phyloP scores from a whole-genome alignment of 2,888 invertebrate genomes.

The Campoplex nolae region DNA sequence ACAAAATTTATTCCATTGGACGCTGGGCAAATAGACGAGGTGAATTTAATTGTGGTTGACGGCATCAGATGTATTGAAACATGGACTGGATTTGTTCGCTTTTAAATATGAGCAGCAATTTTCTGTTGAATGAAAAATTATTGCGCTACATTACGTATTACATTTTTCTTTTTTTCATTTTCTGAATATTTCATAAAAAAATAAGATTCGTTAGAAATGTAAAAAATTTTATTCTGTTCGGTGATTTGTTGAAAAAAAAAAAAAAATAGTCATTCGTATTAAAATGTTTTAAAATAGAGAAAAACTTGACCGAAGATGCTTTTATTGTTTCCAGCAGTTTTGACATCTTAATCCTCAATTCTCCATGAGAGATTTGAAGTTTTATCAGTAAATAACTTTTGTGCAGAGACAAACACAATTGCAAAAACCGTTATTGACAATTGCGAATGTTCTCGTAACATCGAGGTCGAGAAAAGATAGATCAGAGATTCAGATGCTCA shows the following conservation, averaged over 20 bases:
- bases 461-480: neutral
- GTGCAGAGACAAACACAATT: neutral
- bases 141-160: too few species aligned
- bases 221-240: neutral
- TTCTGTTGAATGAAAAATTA: neutral
- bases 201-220: too few species aligned
- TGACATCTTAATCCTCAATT: neutral
- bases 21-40: slow-evolving; percentile 79
- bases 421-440: neutral
- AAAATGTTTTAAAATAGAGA: too few species aligned
- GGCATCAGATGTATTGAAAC: slow-evolving; percentile 49
- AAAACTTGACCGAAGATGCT: neutral
- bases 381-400: neutral
- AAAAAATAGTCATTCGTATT: too few species aligned
- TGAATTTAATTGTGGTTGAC: slow-evolving; percentile 81
- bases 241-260: too few species aligned
- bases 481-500: slow-evolving; percentile 68
- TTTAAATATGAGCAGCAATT: neutral
- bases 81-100: neutral
- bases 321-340: neutral
- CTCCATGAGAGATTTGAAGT: neutral
- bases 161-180: too few species aligned
- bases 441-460: neutral
- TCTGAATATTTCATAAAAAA: too few species aligned
- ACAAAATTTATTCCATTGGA: slow-evolving; percentile 76